Evolutionary conservation across 2,888 invertebrate genomes (phyloP).

Genomic region (Pterostichus niger): DNA sequence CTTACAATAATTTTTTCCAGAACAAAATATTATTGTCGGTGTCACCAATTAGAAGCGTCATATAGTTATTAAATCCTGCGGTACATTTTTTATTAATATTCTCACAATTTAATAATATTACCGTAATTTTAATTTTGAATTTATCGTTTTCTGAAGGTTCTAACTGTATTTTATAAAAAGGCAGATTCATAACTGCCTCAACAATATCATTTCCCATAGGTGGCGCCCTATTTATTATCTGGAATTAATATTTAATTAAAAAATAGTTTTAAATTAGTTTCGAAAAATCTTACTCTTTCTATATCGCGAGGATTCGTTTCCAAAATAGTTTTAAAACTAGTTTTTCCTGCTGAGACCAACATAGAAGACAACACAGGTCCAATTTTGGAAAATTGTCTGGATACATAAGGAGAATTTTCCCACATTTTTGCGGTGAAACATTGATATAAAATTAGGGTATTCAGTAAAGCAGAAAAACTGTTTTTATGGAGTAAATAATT

Average conservation of each 20-base stretch:
- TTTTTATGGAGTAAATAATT: slow-evolving; percentile 79
- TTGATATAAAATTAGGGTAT: slow-evolving; percentile 83
- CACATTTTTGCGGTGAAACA: slow-evolving; percentile 85
- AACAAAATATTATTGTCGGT: slow-evolving; percentile 81
- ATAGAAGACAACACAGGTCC: slow-evolving; percentile 83
- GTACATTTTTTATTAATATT: slow-evolving; percentile 78
- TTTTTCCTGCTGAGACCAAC: slow-evolving; percentile 84
- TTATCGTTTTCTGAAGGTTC: slow-evolving; percentile 59
- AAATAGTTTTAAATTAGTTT: background rate
- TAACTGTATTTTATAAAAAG: slow-evolving; percentile 80
- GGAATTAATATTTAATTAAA: slow-evolving; percentile 69
- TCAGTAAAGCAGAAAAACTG: slow-evolving; percentile 80
- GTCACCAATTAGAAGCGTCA: slow-evolving; percentile 83
- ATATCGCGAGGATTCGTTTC: slow-evolving; percentile 86
- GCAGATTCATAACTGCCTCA: slow-evolving; percentile 82
- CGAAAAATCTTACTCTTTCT: slow-evolving; percentile 80
- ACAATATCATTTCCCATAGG: slow-evolving; percentile 85
- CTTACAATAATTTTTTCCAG: slow-evolving; percentile 80
- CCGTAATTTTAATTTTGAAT: slow-evolving; percentile 58
- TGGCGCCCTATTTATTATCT: slow-evolving; percentile 87
- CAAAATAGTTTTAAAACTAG: slow-evolving; percentile 82
- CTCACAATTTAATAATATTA: slow-evolving; percentile 76
- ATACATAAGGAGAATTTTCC: slow-evolving; percentile 86
- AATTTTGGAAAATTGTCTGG: slow-evolving; percentile 86
- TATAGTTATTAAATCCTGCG: slow-evolving; percentile 78